Evolutionary conservation across 2,797 vertebrate genomes (phyloP).

Genomic region (Eurystomus glaucurus): DNA sequence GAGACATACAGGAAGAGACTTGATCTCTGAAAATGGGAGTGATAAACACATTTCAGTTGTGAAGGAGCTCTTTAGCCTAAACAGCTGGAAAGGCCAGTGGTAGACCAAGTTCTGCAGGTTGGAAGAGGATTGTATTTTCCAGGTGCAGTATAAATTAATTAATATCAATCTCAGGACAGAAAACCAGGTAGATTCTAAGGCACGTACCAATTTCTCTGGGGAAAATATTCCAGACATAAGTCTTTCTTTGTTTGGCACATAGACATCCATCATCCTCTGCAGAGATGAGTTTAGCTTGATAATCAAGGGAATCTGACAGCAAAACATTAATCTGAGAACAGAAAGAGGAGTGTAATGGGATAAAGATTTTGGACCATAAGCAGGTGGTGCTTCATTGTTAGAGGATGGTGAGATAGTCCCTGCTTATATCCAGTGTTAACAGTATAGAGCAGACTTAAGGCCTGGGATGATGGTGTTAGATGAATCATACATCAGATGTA

Average conservation of each 20-base stretch:
- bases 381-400: background rate
- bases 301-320: conserved; percentile 79
- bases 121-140: background rate
- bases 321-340: conserved; percentile 82
- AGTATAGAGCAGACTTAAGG: background rate
- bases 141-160: background rate
- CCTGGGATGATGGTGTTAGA: background rate
- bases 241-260: conserved; percentile 85
- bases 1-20: background rate
- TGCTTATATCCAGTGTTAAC: background rate
- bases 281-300: conserved; percentile 73
- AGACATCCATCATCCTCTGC: conserved; percentile 81
- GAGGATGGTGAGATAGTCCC: background rate
- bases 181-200: background rate
- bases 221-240: conserved; percentile 87
- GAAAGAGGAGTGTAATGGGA: background rate
- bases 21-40: background rate
- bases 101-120: background rate
- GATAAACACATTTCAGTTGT: background rate
- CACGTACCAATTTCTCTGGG: conserved; percentile 81
- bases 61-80: background rate
- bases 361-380: background rate
- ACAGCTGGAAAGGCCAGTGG: background rate
- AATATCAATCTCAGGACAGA: background rate
- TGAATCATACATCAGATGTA: background rate